Evolutionary conservation across 1,140 invertebrate genomes (phyloP).

Genomic region (Eufriesea mexicana): DNA sequence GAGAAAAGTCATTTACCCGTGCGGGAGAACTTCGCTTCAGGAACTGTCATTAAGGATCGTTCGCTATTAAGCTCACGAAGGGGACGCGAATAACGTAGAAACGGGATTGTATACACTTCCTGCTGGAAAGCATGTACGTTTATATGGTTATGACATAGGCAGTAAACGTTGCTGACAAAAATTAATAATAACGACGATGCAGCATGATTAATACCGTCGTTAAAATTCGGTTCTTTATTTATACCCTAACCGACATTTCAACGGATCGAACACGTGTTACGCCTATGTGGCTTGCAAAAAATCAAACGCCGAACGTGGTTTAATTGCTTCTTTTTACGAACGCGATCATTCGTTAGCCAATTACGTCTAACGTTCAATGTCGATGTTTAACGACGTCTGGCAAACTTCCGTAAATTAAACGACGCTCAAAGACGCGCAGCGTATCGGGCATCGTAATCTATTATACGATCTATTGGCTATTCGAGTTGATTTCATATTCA

Average conservation of each 20-base stretch:
- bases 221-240: background rate
- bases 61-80: slow-evolving; percentile 30
- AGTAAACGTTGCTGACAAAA: background rate
- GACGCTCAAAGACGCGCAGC: too few relatives aligned
- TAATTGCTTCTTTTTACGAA: background rate
- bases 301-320: background rate
- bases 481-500: background rate
- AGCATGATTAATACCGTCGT: background rate
- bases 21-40: slow-evolving; percentile 25
- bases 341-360: background rate
- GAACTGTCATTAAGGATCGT: slow-evolving; percentile 47
- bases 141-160: background rate
- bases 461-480: background rate
- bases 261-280: background rate
- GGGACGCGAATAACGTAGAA: slow-evolving; percentile 16
- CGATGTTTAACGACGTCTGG: background rate
- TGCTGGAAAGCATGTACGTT: background rate
- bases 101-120: background rate
- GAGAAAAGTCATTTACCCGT: slow-evolving; percentile 39
- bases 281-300: background rate
- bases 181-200: background rate
- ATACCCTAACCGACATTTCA: background rate
- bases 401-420: background rate
- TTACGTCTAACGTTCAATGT: slow-evolving; percentile 1
- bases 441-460: background rate